A percentile compares a stretch with the other conserved stretches of the same genome.
Evolutionary conservation across 2,888 invertebrate genomes (phyloP).

Genomic region (Ceraclea dissimilis): DNA sequence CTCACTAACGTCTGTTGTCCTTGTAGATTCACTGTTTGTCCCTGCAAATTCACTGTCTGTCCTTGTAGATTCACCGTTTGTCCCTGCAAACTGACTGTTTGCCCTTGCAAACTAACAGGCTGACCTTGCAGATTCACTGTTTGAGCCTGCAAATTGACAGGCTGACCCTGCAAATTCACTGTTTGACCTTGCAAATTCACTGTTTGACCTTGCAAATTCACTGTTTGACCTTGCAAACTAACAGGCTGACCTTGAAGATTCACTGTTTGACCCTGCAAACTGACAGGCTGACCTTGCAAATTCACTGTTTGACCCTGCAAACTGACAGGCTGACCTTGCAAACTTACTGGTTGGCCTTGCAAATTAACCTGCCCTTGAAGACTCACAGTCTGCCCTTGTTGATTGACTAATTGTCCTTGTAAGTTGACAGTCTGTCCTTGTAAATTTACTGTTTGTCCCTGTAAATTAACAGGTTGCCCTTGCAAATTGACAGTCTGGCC

Average conservation of each 20-base stretch:
- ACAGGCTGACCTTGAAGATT: conserved; percentile 9
- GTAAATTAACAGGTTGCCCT: conserved; percentile 13
- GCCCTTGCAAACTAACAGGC: conserved; percentile 14
- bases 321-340: conserved; percentile 17
- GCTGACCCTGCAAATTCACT: conserved; percentile 7
- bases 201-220: conserved; percentile 14
- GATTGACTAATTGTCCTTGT: conserved; percentile 12
- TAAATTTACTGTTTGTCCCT: conserved; percentile 14
- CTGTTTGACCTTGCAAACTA: conserved; percentile 14
- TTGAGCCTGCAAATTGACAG: conserved; percentile 14
- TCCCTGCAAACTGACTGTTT: conserved; percentile 14
- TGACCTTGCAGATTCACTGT: conserved; percentile 14
- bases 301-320: conserved; percentile 17
- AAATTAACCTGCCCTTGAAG: conserved; percentile 14
- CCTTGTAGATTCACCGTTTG: conserved; percentile 17
- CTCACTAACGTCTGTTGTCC: conserved; percentile 37
- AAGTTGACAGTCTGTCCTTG: conserved; percentile 5
- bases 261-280: conserved; percentile 9
- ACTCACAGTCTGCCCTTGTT: conserved; percentile 17
- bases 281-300: conserved; percentile 13
- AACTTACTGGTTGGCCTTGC: conserved; percentile 12
- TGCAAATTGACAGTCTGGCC: conserved; percentile 10
- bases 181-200: conserved; percentile 14
- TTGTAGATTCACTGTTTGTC: conserved; percentile 19
- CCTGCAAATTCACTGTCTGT: conserved; percentile 15